phyloP scores from a whole-genome alignment of 2,888 invertebrate species.

The Drosophila histrio region DNA sequence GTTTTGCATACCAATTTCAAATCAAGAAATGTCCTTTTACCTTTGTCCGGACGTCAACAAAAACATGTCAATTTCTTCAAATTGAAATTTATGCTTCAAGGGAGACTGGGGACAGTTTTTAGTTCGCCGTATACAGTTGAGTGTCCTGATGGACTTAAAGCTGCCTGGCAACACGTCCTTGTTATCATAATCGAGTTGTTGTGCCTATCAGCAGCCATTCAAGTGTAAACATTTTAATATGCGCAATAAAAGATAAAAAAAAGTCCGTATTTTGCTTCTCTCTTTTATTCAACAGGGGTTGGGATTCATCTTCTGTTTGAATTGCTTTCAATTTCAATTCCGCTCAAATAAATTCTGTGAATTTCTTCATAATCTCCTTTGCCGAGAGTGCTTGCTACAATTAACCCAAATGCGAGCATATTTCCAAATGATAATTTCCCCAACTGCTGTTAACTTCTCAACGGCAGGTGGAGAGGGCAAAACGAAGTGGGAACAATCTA shows the following conservation, averaged over 20 bases:
- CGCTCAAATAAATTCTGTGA: slow-evolving; percentile 58
- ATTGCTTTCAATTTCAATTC: slow-evolving; percentile 56
- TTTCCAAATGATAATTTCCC: slow-evolving; percentile 16
- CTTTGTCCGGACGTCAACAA: slow-evolving; percentile 1
- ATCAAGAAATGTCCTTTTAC: slow-evolving; percentile 7
- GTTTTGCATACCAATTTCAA: slow-evolving; percentile 29
- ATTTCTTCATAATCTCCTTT: slow-evolving; percentile 3
- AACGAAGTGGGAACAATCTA: slow-evolving; percentile 1
- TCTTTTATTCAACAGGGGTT: background rate
- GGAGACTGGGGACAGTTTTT: background rate
- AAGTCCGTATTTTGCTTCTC: background rate
- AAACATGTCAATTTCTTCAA: slow-evolving; percentile 4
- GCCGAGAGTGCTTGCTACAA: slow-evolving; percentile 43
- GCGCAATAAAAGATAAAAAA: slow-evolving; percentile 53
- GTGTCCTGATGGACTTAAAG: background rate
- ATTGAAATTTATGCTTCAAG: background rate
- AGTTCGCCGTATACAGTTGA: background rate
- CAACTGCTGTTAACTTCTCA: slow-evolving; percentile 4
- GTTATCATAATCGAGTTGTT: slow-evolving; percentile 65
- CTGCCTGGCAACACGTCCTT: slow-evolving; percentile 40
- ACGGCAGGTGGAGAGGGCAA: background rate
- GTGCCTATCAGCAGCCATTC: slow-evolving; percentile 49
- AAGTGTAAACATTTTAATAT: slow-evolving; percentile 76
- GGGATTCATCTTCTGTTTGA: slow-evolving; percentile 41
- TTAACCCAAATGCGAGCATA: slow-evolving; percentile 54